A percentile compares a stretch with the other conserved stretches of the same genome.
These are phyloP conservation scores for Neofelis nebulosa DNA, from an alignment of 2,113 vertebrate species.

Conservation along the genomic window DNA sequence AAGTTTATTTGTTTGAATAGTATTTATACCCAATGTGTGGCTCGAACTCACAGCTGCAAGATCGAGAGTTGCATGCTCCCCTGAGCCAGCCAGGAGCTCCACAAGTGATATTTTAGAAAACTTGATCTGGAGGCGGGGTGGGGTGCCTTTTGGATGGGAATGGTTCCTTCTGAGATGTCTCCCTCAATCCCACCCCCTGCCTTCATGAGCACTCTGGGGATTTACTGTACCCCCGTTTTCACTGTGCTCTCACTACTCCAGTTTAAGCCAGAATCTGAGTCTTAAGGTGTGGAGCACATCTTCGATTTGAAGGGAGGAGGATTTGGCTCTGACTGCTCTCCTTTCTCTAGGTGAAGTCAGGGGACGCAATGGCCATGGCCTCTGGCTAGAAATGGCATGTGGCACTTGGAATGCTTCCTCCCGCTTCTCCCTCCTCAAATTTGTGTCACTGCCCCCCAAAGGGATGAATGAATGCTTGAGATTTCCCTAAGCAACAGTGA, in stretches of 20 bases:
- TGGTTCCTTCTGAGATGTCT: background rate
- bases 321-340: background rate
- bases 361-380: background rate
- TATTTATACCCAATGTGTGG: background rate
- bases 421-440: slow-evolving; percentile 73
- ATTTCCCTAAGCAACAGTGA: slow-evolving; percentile 79
- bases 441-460: slow-evolving; percentile 78
- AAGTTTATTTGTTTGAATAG: background rate
- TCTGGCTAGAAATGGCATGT: slow-evolving; percentile 59
- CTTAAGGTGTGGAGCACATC: background rate
- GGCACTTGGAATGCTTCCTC: slow-evolving; percentile 61
- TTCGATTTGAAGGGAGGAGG: background rate
- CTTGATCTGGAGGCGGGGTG: background rate
- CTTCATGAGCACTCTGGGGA: background rate
- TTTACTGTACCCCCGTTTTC: background rate
- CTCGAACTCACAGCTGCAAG: background rate
- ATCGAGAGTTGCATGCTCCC: background rate
- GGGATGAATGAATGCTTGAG: slow-evolving; percentile 79
- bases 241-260: background rate
- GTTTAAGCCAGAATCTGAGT: background rate
- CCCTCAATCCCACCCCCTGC: rapidly evolving
- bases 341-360: background rate
- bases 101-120: background rate
- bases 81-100: background rate
- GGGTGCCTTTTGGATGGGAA: background rate